Evolutionary conservation across 2,888 invertebrate genomes (phyloP), one percentile per base, ranked within the genome.

Genomic region (Dynastes hyllus): DNA sequence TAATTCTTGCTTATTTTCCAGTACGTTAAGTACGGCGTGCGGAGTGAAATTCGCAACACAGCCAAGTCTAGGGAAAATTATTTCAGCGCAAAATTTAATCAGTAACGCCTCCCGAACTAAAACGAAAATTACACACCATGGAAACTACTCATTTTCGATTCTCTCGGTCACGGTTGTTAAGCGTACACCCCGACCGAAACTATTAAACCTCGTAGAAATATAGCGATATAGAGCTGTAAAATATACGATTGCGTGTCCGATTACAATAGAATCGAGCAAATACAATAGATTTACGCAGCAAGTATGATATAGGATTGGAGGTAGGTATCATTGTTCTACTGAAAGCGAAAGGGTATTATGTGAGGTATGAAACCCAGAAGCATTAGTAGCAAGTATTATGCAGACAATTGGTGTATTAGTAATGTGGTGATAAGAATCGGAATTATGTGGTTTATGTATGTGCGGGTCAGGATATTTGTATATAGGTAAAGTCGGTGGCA

Each of bases 141-240:
- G n/a, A 71, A 71, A 71, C 71, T 71, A 55, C 37, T 53, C 58
- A 71, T 61, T 75, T 61, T 61, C 73, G 45, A 63, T 69, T 16
- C 45, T 61, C 32, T 61, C 45, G 50, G 55, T 75, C 61, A 61
- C 58, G 63, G 45, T 50, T 61, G n/a, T 40, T 75, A 45, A 69
- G 40, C 29, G 40, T 37, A n/a, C 37, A 27, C n/a, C 51, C 27
- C 6, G 8, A 71, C 71, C 37, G 73, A 75, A 61, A 75, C 61
- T 75, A 75, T 58, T 63, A 58, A 40, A 29, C 9, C 29, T 58
- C 40, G 37, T n/a, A 8, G 40, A 67, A 67, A 40, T 67, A 67
- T 67, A 22, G 45, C 22, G 4, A 22, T 22, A 8, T 58, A 22
- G 32, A 63, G 29, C 63, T 63, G 5, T 58, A 22, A 63, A 63